Base-by-base conservation (phyloP, 2,888 invertebrate species). In the Arctia plantaginis region DNA sequence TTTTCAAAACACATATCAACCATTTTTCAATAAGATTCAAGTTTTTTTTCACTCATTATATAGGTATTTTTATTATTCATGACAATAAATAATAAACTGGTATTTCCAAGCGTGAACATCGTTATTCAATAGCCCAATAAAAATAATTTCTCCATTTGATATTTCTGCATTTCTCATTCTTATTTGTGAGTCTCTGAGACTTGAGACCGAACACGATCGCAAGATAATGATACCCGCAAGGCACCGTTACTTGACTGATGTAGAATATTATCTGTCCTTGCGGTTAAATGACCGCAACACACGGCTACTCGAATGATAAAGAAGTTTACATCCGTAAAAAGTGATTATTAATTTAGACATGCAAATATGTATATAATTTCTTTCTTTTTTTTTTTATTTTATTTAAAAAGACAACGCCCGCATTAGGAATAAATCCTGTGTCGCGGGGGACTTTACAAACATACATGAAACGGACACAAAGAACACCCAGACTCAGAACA, bases 61-160 rank as follows among this genome's bases (percentile, higher is more conserved):
- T 23, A 51, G 23, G 23, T 59, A 59, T 59, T 59, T 2, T 13
- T 55, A n/a, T 55, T 27, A 59, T 59, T 59, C 59, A 27, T 27
- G 27, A 27, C 15, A 59, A 27, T 59, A 59, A 59, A 59, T 59
- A 59, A 27, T 15, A 27, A 59, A 27, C 15, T 30, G 62, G 72
- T 68, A 69, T 41, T 64, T 2, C 68, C 51, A 41, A 81, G 71
- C 74, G 39, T 69, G 72, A 66, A 69, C 69, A 77, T 80, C 79
- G 75, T 79, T 80, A 81, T 79, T 39, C 72, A 81, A 83, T 79
- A 75, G 77, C 80, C 82, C 83, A 79, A 87, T 87, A 87, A 88
- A 87, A 30, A 80, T 72, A 74, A 77, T 79, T 86, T 85, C 82
- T 88, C 82, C 82, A 80, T 84, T 82, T 78, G 79, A 80, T 77